These are phyloP conservation scores for Colinus virginianus DNA, from an alignment of 2,113 vertebrate species.

Conservation along the genomic window DNA sequence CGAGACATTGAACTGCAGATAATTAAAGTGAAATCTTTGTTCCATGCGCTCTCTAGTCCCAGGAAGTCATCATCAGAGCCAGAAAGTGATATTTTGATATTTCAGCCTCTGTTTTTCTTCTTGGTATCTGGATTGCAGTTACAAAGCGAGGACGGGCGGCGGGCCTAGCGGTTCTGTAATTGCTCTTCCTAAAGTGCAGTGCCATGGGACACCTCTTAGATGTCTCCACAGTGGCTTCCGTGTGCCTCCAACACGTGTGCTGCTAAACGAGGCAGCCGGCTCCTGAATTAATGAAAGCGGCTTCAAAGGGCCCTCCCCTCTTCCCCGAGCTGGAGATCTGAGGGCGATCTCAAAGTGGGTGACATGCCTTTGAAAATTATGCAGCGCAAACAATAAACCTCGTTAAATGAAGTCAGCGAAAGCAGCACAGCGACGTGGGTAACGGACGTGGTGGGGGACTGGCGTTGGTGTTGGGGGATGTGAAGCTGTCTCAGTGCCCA, in stretches of 20 bases:
- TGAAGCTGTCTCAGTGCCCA: neutral
- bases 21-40: slow-evolving; percentile 76
- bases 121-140: slow-evolving; percentile 73
- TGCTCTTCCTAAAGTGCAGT: slow-evolving; percentile 67
- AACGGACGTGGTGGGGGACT: neutral
- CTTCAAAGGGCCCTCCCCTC: slow-evolving; percentile 80
- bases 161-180: slow-evolving; percentile 67
- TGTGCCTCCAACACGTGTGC: slow-evolving; percentile 74
- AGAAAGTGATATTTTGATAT: slow-evolving; percentile 77
- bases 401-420: slow-evolving; percentile 73
- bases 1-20: slow-evolving; percentile 12
- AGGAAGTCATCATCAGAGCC: slow-evolving; percentile 76
- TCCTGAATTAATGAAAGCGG: slow-evolving; percentile 79
- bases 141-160: slow-evolving; percentile 62
- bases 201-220: slow-evolving; percentile 75
- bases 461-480: fast-evolving
- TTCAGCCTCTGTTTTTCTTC: neutral
- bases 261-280: slow-evolving; percentile 68
- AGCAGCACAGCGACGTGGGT: neutral
- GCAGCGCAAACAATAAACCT: slow-evolving; percentile 80
- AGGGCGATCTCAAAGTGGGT: slow-evolving; percentile 69
- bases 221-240: slow-evolving; percentile 75
- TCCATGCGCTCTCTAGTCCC: slow-evolving; percentile 61
- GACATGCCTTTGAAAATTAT: slow-evolving; percentile 79
- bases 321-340: slow-evolving; percentile 75